Percentiles rank a stretch among this genome's conserved stretches.
These are phyloP conservation scores for Sparidentex hasta DNA, from an alignment of 2,797 vertebrate species.

Conservation along the genomic window DNA sequence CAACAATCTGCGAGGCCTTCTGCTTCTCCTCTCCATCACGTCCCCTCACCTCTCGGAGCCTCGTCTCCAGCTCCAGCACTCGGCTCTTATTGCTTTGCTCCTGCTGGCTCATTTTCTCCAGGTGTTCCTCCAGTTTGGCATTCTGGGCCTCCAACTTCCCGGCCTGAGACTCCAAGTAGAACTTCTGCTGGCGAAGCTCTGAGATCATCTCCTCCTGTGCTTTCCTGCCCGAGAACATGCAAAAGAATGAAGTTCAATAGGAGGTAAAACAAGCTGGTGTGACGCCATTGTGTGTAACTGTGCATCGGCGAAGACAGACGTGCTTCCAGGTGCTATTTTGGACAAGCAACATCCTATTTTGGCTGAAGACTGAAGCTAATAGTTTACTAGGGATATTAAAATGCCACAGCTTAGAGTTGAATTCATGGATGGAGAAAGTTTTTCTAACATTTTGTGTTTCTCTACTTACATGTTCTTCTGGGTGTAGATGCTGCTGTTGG, in stretches of 20 bases:
- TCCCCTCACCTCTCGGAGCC: conserved; percentile 83
- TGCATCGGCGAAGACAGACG: background rate
- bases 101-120: conserved; percentile 97
- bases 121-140: conserved; percentile 96
- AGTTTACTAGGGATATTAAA: background rate
- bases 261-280: background rate
- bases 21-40: background rate
- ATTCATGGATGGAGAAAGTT: background rate
- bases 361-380: background rate
- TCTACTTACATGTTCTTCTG: conserved; percentile 97
- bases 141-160: conserved; percentile 90
- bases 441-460: background rate
- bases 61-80: conserved; percentile 84
- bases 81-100: conserved; percentile 95
- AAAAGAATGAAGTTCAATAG: conserved; percentile 24
- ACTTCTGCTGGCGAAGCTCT: conserved; percentile 98
- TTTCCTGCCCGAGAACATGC: conserved; percentile 87
- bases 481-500: conserved; percentile 98
- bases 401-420: background rate
- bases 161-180: conserved; percentile 92
- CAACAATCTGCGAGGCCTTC: background rate
- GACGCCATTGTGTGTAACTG: background rate
- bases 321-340: background rate
- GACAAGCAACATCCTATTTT: background rate
- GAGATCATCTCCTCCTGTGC: conserved; percentile 99